phyloP scores from a whole-genome alignment of 2,113 vertebrate genomes.

The Andinoacara biseriatus region DNA sequence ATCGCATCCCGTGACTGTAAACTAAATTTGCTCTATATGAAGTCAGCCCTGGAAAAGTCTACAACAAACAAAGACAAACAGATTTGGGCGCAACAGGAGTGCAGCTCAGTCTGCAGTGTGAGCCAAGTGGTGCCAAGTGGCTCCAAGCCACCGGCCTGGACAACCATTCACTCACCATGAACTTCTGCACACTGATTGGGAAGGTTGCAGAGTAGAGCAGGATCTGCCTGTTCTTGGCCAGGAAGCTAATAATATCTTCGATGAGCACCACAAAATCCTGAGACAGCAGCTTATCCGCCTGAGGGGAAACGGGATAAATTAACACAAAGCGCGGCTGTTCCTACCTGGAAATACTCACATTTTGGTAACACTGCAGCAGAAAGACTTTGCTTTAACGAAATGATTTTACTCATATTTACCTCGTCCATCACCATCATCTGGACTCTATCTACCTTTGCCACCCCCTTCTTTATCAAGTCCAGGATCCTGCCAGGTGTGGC shows the following conservation, averaged over 20 bases:
- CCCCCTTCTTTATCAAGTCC: slow-evolving; percentile 83
- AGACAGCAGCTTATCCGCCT: slow-evolving; percentile 87
- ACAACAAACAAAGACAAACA: slow-evolving; percentile 1
- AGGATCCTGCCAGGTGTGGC: slow-evolving; percentile 83
- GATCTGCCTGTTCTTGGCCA: slow-evolving; percentile 83
- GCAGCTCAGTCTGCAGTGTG: slow-evolving; percentile 43
- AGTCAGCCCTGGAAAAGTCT: background rate
- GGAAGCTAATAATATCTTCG: slow-evolving; percentile 84
- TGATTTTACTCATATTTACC: slow-evolving; percentile 57
- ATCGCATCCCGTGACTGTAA: background rate
- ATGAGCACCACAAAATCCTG: slow-evolving; percentile 84
- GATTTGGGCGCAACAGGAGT: background rate
- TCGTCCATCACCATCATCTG: slow-evolving; percentile 86
- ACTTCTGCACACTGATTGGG: slow-evolving; percentile 84
- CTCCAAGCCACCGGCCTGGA: slow-evolving; percentile 15
- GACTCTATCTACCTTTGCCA: slow-evolving; percentile 81
- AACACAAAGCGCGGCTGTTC: background rate
- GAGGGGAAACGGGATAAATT: background rate
- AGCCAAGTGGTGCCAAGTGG: slow-evolving; percentile 39
- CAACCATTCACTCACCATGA: slow-evolving; percentile 78
- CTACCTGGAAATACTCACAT: no score
- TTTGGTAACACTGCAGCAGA: background rate
- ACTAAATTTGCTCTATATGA: background rate
- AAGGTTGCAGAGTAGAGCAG: slow-evolving; percentile 86
- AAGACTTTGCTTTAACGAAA: background rate